phyloP scores from a whole-genome alignment of 92 coral and sea anemone genomes.

The Epizoanthus illoricatus region DNA sequence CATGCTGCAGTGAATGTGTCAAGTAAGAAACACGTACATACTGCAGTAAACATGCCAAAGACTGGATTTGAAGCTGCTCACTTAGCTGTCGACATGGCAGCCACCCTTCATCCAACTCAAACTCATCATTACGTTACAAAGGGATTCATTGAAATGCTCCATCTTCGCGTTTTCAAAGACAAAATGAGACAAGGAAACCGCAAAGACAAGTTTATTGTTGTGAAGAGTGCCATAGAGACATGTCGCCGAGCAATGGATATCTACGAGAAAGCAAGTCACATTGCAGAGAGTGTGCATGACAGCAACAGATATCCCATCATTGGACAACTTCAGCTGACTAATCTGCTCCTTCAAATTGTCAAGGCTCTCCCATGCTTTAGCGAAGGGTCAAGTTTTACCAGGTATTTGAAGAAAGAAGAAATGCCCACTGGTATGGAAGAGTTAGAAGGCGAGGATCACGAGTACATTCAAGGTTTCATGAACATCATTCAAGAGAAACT shows the following conservation, averaged over 20 bases:
- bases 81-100: slow-evolving; percentile 59
- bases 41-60: slow-evolving; percentile 23
- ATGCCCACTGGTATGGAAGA: slow-evolving; percentile 50
- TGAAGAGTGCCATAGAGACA: slow-evolving; percentile 27
- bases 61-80: slow-evolving; percentile 69
- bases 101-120: slow-evolving; percentile 44
- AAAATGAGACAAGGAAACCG: slow-evolving; percentile 1
- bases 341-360: slow-evolving; percentile 55
- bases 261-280: slow-evolving; percentile 50
- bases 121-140: slow-evolving; percentile 56
- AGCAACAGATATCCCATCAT: slow-evolving; percentile 53
- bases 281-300: slow-evolving; percentile 10
- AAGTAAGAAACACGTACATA: neutral
- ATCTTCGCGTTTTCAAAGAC: slow-evolving; percentile 50
- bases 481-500: slow-evolving; percentile 34
- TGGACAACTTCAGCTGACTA: slow-evolving; percentile 60
- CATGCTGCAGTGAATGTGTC: slow-evolving; percentile 18
- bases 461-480: slow-evolving; percentile 43
- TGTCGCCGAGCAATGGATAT: slow-evolving; percentile 46
- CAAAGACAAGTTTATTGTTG: neutral
- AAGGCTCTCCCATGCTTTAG: slow-evolving; percentile 51
- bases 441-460: slow-evolving; percentile 40
- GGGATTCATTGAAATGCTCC: slow-evolving; percentile 41
- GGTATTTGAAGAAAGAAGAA: slow-evolving; percentile 39
- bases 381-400: slow-evolving; percentile 38